Evolutionary conservation across 2,113 vertebrate species (phyloP).

Genomic region (Istiophorus platypterus): DNA sequence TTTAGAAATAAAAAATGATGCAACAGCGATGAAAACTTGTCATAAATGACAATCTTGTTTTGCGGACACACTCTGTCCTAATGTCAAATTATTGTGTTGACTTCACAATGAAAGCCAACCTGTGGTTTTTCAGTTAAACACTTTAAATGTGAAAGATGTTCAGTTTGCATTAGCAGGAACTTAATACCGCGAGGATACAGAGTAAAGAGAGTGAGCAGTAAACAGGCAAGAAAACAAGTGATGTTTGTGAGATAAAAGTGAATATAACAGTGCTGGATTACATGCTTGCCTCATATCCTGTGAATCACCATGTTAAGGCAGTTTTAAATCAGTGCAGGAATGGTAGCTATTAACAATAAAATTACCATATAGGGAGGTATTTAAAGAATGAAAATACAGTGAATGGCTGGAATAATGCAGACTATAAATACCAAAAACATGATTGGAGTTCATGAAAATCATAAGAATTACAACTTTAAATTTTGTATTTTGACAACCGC

Average conservation of each 20-base stretch:
- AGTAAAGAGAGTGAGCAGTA: not conserved
- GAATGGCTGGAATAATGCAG: too few species aligned
- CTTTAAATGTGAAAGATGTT: not conserved
- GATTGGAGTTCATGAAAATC: too few species aligned
- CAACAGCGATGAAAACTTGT: not conserved
- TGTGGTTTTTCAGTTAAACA: not conserved
- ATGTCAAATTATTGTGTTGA: not conserved
- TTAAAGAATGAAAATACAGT: too few species aligned
- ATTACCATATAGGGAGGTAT: too few species aligned
- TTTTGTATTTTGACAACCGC: not conserved
- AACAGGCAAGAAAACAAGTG: not conserved
- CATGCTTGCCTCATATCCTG: not conserved
- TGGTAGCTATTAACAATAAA: too few species aligned
- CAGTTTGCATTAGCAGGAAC: not conserved
- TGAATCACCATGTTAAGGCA: not conserved
- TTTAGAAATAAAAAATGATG: not conserved
- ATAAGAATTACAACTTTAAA: not conserved
- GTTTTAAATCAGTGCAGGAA: not conserved
- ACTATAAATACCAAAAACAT: too few species aligned
- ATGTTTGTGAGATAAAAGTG: not conserved
- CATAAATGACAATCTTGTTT: not conserved
- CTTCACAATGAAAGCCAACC: slow-evolving; percentile 18
- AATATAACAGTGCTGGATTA: not conserved
- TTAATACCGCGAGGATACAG: not conserved
- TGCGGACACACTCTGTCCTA: not conserved